phyloP scores from a whole-genome alignment of 2,113 vertebrate genomes.

The Tauraco erythrolophus region DNA sequence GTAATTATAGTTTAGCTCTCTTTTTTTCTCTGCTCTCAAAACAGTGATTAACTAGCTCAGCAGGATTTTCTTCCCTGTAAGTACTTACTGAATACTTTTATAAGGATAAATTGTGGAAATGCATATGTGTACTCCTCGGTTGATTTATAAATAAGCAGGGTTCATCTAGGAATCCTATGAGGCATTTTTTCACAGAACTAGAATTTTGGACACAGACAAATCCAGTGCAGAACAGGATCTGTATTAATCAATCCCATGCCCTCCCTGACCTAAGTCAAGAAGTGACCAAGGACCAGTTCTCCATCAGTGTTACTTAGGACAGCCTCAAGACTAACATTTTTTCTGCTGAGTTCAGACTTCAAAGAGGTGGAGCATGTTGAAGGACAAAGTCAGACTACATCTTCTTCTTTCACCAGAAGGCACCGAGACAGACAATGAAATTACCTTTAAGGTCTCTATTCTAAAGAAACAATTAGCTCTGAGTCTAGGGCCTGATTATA shows the following conservation, averaged over 20 bases:
- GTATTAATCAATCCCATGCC: background rate
- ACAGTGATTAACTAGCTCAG: constrained; percentile 56
- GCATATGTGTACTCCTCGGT: background rate
- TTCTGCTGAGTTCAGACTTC: background rate
- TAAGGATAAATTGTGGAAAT: background rate
- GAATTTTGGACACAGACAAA: background rate
- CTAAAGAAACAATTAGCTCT: background rate
- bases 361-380: background rate
- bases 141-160: background rate
- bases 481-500: background rate
- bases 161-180: background rate
- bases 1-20: constrained; percentile 44
- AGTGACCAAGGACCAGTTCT: background rate
- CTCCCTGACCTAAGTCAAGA: background rate
- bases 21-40: constrained; percentile 28
- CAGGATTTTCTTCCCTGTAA: constrained; percentile 8
- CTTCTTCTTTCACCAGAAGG: background rate
- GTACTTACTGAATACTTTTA: background rate
- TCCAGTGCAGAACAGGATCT: background rate
- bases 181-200: background rate
- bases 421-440: background rate
- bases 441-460: background rate
- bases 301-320: background rate
- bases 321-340: background rate
- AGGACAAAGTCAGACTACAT: background rate